These are phyloP conservation scores for Caenorhabditis sp. DNA, from an alignment of 2,888 invertebrate species.

Conservation along the genomic window DNA sequence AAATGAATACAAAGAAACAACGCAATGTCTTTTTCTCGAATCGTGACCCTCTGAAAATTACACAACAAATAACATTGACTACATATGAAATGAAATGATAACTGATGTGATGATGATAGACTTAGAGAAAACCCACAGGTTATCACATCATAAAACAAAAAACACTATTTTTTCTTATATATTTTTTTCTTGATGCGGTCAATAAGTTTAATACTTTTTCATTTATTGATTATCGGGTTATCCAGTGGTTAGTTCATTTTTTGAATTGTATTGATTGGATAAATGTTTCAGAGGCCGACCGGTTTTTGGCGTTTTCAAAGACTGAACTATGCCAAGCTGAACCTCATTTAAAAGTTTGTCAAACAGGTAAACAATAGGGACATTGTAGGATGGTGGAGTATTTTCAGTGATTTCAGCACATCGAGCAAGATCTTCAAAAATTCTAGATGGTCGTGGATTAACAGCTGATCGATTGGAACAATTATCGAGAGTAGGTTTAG, in stretches of 20 bases:
- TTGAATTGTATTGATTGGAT: background rate
- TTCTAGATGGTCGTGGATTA: constrained; percentile 34
- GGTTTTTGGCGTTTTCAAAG: constrained; percentile 45
- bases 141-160: background rate
- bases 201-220: background rate
- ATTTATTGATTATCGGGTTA: background rate
- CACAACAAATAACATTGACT: background rate
- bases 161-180: background rate
- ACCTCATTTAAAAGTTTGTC: constrained; percentile 46
- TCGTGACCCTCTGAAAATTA: constrained; percentile 1
- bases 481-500: constrained; percentile 8
- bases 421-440: constrained; percentile 31
- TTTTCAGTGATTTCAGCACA: background rate
- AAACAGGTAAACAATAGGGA: background rate
- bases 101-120: background rate
- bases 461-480: constrained; percentile 34
- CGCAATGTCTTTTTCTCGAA: background rate
- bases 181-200: background rate
- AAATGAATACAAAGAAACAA: background rate
- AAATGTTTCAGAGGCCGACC: constrained; percentile 16
- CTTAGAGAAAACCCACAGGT: background rate
- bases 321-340: constrained; percentile 49
- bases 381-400: background rate
- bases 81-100: background rate
- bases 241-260: background rate